Evolutionary conservation across 2,888 invertebrate genomes (phyloP).

Genomic region (Sarcophaga subvicina): DNA sequence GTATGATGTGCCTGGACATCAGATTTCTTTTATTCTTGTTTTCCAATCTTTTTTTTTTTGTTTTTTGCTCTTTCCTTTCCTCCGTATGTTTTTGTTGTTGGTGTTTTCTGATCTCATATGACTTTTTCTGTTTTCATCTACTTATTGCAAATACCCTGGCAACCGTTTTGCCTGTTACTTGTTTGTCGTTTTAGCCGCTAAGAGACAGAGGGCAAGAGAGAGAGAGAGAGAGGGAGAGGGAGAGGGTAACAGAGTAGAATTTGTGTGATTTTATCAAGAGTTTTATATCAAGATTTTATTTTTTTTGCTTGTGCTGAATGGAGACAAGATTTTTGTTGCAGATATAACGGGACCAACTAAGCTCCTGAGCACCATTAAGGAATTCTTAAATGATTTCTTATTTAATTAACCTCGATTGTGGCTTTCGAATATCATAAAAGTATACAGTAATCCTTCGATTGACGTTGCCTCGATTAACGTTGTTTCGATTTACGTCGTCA

Average conservation of each 20-base stretch:
- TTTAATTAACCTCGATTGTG: too few relatives aligned
- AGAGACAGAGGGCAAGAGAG: too few relatives aligned
- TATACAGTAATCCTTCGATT: too few relatives aligned
- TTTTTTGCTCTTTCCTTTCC: too few relatives aligned
- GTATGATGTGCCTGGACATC: constrained; percentile 29
- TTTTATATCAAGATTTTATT: neutral
- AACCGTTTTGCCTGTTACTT: constrained; percentile 29
- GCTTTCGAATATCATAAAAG: too few relatives aligned
- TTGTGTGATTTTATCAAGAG: constrained; percentile 50
- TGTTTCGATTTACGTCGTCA: too few relatives aligned
- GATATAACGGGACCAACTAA: constrained; percentile 24
- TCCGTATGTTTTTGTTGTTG: neutral
- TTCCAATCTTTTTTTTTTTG: too few relatives aligned
- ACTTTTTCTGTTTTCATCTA: constrained; percentile 62
- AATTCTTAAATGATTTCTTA: too few relatives aligned
- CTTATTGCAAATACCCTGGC: constrained; percentile 58
- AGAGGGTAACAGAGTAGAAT: constrained; percentile 10
- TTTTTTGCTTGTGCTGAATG: constrained; percentile 16
- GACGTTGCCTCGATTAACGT: too few relatives aligned
- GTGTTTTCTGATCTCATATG: constrained; percentile 51
- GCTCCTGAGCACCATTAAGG: neutral
- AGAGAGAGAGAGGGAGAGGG: too few relatives aligned
- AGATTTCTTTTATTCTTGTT: constrained; percentile 12
- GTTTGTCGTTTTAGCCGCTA: neutral
- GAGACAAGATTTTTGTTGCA: constrained; percentile 37